These are phyloP conservation scores for Drosophila paracracens DNA, from an alignment of 2,888 invertebrate genomes.

Conservation along the genomic window DNA sequence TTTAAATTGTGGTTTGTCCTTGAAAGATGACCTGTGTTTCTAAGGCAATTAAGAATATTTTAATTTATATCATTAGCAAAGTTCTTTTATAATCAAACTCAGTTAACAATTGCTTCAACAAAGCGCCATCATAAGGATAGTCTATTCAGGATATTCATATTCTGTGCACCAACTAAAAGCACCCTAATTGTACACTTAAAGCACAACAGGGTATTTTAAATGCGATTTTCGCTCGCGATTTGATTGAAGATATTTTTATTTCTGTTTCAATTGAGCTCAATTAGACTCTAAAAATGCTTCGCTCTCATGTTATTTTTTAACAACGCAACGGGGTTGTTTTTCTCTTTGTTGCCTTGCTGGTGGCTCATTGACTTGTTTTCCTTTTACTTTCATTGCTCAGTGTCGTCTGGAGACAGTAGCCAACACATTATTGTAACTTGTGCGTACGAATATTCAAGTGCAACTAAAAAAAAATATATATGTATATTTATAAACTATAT, in stretches of 20 bases:
- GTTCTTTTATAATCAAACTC: not conserved
- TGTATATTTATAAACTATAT: not conserved
- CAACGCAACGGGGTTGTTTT: conserved; percentile 44
- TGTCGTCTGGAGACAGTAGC: conserved; percentile 19
- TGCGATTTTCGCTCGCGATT: conserved; percentile 34
- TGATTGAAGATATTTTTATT: conserved; percentile 74
- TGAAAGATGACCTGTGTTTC: not conserved
- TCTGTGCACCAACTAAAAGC: not conserved
- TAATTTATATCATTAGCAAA: not conserved
- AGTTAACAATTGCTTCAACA: not conserved
- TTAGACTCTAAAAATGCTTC: conserved; percentile 64
- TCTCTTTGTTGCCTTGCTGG: conserved; percentile 17
- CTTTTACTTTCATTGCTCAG: conserved; percentile 47
- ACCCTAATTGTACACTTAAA: conserved; percentile 1
- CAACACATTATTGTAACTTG: not conserved
- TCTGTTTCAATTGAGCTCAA: conserved; percentile 74
- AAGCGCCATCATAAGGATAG: not conserved
- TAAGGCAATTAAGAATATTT: not conserved
- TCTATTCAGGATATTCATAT: not conserved
- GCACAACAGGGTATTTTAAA: conserved; percentile 35
- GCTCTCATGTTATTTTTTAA: conserved; percentile 36
- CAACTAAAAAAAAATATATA: not conserved
- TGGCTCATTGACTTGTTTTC: conserved; percentile 33
- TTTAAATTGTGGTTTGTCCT: not conserved
- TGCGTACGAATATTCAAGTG: not conserved